Evolutionary conservation across 2,797 vertebrate genomes (phyloP), one percentile per base, ranked within the genome.

Genomic region (Aphelocoma californica): DNA sequence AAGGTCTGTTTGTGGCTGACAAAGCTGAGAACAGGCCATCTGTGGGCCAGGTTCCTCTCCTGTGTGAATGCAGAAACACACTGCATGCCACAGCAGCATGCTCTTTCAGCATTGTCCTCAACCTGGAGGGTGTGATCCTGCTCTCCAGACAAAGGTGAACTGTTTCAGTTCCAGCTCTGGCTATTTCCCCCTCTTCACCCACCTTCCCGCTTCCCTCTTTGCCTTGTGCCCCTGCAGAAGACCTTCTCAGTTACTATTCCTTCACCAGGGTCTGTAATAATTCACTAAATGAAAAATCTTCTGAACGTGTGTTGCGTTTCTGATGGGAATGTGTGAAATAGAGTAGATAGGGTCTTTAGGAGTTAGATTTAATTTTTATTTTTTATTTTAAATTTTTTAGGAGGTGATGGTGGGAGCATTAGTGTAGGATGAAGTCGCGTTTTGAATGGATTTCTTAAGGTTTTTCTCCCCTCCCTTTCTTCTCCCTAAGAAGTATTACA

Each of bases 1-100:
- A 97, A 98, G 98, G 97, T 98, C 97, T 96, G 65, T 66, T 96
- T 97, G 97, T 97, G 97, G 97, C 96, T 95, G 96, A 97, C 91
- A 86, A 88, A 96, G 92, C 96, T 94, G 97, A 95, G 97, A 97
- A 94, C 89, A 86, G 96, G 93, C 97, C 97, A 97, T 98, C 96
- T 98, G 97, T 64, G 70, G 92, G 91, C 97, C 97, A 98, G 97
- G 96, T 96, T 96, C 95, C 96, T 97, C 94, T 91, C 78, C 84
- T 57, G 62, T 70, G 71, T 17, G 86, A 92, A 75, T 86, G 94
- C 79, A 91, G 86, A 81, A 90, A 38, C 83, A 13, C 18, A 5
- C 47, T 29, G 58, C 42, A 1, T 81, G 48, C 72, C 90, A 28
- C 78, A 88, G 84, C 75, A 82, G 50, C 4, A 1, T 6, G 20